These are phyloP conservation scores for Capreolus pygargus DNA, from an alignment of 2,113 vertebrate species.

Conservation along the genomic window DNA sequence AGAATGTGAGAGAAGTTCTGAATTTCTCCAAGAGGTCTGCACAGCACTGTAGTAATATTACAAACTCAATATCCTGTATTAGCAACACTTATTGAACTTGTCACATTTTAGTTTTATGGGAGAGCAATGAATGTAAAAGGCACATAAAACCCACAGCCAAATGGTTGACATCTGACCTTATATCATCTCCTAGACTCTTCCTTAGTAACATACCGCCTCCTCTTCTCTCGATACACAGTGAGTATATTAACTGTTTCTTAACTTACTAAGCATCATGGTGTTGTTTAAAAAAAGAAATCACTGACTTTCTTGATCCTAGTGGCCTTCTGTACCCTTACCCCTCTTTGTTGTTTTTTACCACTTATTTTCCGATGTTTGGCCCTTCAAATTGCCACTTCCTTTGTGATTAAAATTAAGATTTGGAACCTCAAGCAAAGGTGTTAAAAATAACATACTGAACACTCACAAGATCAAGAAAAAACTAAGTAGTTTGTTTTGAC, in stretches of 20 bases:
- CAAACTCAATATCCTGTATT: constrained; percentile 73
- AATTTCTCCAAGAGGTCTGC: constrained; percentile 63
- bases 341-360: constrained; percentile 32
- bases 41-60: constrained; percentile 25
- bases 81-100: constrained; percentile 59
- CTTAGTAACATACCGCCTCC: constrained; percentile 43
- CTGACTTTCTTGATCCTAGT: neutral
- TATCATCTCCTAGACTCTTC: constrained; percentile 55
- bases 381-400: constrained; percentile 80
- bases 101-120: constrained; percentile 69
- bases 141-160: constrained; percentile 63
- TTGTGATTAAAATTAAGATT: constrained; percentile 74
- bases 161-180: constrained; percentile 66
- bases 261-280: constrained; percentile 71
- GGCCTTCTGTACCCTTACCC: neutral
- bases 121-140: constrained; percentile 53
- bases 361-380: constrained; percentile 68
- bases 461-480: constrained; percentile 51
- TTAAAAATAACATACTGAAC: constrained; percentile 51
- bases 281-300: constrained; percentile 60
- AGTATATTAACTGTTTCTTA: constrained; percentile 40
- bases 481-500: constrained; percentile 57
- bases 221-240: constrained; percentile 41
- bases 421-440: constrained; percentile 5
- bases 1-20: constrained; percentile 54